These are phyloP conservation scores for Aquatica leii DNA, from an alignment of 2,888 invertebrate species.

Conservation along the genomic window DNA sequence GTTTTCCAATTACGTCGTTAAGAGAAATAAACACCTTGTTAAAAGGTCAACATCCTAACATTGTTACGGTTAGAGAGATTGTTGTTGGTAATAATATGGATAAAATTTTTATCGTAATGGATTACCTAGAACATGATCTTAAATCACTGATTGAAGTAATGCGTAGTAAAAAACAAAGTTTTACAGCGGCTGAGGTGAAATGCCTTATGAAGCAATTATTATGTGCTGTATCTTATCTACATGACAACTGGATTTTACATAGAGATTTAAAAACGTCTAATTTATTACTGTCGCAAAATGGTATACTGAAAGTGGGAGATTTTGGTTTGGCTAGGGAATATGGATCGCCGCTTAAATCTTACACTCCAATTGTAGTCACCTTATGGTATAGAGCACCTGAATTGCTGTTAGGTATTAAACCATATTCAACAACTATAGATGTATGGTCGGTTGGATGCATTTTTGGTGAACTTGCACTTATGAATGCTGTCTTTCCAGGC, in stretches of 20 bases:
- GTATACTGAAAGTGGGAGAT: slow-evolving; percentile 70
- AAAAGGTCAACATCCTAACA: slow-evolving; percentile 95
- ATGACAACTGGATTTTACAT: slow-evolving; percentile 99
- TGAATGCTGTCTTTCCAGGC: slow-evolving; percentile 96
- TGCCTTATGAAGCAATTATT: slow-evolving; percentile 93
- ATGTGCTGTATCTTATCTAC: slow-evolving; percentile 92
- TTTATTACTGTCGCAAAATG: slow-evolving; percentile 92
- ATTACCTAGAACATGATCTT: slow-evolving; percentile 98
- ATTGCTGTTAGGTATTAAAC: slow-evolving; percentile 86
- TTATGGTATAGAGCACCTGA: slow-evolving; percentile 99
- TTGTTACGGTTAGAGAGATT: slow-evolving; percentile 97
- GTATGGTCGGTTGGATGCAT: slow-evolving; percentile 98
- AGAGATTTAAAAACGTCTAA: slow-evolving; percentile 98
- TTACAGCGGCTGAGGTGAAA: slow-evolving; percentile 84
- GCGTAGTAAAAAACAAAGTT: slow-evolving; percentile 85
- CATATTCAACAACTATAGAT: slow-evolving; percentile 96
- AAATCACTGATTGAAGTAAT: slow-evolving; percentile 98
- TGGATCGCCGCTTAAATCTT: slow-evolving; percentile 94
- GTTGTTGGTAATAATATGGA: slow-evolving; percentile 99
- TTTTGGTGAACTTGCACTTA: slow-evolving; percentile 93
- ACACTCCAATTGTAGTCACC: slow-evolving; percentile 98
- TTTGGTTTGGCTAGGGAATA: slow-evolving; percentile 98
- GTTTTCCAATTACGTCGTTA: slow-evolving; percentile 98
- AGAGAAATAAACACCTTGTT: slow-evolving; percentile 97
- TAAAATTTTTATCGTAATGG: slow-evolving; percentile 98